Evolutionary conservation across 2,113 vertebrate species (phyloP).

Genomic region (Antigone vipio): DNA sequence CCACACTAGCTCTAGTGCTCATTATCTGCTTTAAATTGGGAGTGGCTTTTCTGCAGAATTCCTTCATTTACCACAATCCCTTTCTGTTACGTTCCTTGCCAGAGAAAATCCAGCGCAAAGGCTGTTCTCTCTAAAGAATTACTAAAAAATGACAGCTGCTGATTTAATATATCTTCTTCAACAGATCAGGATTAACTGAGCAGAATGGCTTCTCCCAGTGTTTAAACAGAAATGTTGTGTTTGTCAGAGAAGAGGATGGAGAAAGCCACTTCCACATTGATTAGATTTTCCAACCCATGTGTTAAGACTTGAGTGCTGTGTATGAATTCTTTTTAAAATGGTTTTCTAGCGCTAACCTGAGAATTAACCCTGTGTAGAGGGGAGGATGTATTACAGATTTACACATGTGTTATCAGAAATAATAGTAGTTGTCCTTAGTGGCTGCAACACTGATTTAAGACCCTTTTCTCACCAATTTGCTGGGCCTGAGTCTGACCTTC

Average conservation of each 20-base stretch:
- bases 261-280: not conserved
- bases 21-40: constrained; percentile 61
- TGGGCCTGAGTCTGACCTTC: not conserved
- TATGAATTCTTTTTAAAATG: not conserved
- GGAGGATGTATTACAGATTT: not conserved
- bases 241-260: constrained; percentile 11
- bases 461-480: not conserved
- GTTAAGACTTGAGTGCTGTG: not conserved
- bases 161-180: constrained; percentile 52
- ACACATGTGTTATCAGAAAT: not conserved
- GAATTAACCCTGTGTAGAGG: not conserved
- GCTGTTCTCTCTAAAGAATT: constrained; percentile 49
- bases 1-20: constrained; percentile 50
- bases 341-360: not conserved
- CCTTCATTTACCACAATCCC: constrained; percentile 55
- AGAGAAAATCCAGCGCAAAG: constrained; percentile 60
- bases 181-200: constrained; percentile 45
- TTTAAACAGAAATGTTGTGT: constrained; percentile 42
- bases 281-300: not conserved
- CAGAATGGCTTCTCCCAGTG: constrained; percentile 47
- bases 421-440: not conserved
- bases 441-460: not conserved
- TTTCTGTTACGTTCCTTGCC: constrained; percentile 30
- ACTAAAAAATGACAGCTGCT: constrained; percentile 58
- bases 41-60: constrained; percentile 60